phyloP scores from a whole-genome alignment of 2,888 invertebrate genomes.

The Miltochrista miniata region DNA sequence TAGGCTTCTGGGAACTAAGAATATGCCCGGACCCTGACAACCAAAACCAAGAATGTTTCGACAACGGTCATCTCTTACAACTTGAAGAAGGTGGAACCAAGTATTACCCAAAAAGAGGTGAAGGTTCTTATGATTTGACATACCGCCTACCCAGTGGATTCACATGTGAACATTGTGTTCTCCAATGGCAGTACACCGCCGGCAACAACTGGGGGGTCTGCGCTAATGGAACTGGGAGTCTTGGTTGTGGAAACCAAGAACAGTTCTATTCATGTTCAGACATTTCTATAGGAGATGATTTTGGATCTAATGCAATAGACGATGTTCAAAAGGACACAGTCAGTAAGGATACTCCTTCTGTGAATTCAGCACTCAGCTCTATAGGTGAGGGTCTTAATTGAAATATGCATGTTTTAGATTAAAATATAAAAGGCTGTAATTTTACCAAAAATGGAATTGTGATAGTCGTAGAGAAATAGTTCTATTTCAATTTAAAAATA shows the following conservation, averaged over 20 bases:
- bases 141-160: conserved; percentile 84
- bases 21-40: conserved; percentile 88
- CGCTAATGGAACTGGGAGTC: conserved; percentile 86
- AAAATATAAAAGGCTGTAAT: background rate
- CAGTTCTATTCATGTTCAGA: conserved; percentile 93
- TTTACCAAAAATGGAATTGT: too few relatives aligned
- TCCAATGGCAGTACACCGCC: conserved; percentile 94
- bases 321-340: background rate
- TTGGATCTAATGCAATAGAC: background rate
- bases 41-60: conserved; percentile 89
- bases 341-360: background rate
- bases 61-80: conserved; percentile 84
- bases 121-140: conserved; percentile 87
- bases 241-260: conserved; percentile 94
- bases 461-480: too few relatives aligned
- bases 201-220: conserved; percentile 93
- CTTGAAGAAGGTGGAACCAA: conserved; percentile 80
- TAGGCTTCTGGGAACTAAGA: conserved; percentile 92
- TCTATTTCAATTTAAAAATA: too few relatives aligned
- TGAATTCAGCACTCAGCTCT: background rate
- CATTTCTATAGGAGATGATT: conserved; percentile 84
- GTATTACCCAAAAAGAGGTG: conserved; percentile 87
- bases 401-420: background rate
- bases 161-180: conserved; percentile 90
- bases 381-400: conserved; percentile 8